Evolutionary conservation across 92 coral and sea anemone genomes (phyloP).

Genomic region (Phenganax marumi): DNA sequence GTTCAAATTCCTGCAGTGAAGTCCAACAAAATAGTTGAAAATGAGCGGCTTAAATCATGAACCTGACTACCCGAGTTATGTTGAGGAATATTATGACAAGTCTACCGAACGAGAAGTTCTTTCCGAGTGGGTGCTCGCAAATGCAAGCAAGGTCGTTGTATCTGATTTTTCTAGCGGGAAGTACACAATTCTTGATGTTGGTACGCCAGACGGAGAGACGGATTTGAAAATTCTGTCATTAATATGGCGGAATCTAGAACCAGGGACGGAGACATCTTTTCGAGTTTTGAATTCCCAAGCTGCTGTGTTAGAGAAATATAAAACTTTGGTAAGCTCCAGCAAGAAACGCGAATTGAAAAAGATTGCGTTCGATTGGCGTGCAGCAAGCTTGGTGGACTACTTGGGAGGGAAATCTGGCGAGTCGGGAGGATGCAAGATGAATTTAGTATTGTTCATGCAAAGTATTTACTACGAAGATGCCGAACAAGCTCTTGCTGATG

Average conservation of each 20-base stretch:
- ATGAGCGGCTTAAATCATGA: conserved; percentile 34
- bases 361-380: conserved; percentile 54
- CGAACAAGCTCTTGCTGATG: conserved; percentile 46
- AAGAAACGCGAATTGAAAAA: conserved; percentile 48
- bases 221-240: conserved; percentile 54
- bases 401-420: conserved; percentile 22
- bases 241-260: conserved; percentile 56
- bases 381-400: conserved; percentile 51
- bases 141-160: conserved; percentile 34
- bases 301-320: conserved; percentile 49
- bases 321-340: conserved; percentile 42
- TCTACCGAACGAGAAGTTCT: conserved; percentile 44
- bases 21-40: not conserved
- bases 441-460: conserved; percentile 54
- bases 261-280: conserved; percentile 46
- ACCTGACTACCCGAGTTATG: conserved; percentile 32
- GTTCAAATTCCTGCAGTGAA: not conserved
- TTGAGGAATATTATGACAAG: conserved; percentile 39
- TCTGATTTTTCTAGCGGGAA: conserved; percentile 46
- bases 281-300: conserved; percentile 50
- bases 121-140: conserved; percentile 36
- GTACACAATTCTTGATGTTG: conserved; percentile 57
- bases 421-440: conserved; percentile 43
- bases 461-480: conserved; percentile 60
- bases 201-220: conserved; percentile 56